Evolutionary conservation across 2,113 vertebrate species (phyloP), one percentile per base, ranked within the genome.

Genomic region (Alethe diademata): DNA sequence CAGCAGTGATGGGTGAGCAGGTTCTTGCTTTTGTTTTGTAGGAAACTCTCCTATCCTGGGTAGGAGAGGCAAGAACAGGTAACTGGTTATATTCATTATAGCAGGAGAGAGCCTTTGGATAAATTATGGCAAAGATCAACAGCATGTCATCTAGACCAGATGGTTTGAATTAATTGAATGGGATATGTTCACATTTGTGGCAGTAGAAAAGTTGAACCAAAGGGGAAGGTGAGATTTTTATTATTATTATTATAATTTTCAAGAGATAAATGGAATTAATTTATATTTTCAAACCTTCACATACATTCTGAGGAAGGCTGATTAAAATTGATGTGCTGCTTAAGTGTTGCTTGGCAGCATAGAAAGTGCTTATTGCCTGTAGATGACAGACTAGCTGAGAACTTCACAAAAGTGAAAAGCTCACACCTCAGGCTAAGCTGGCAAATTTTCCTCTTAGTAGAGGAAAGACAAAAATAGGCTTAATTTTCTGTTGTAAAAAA

Each of bases 371-470:
- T 81, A 14, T 61, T 82, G 78, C 74, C 33, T 24, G 7, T 36
- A 76, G 57, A 82, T 92, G 85, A 85, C 45, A 79, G 57, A 90
- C 76, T 36, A 90, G 40, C 64, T 92, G 78, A 85, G 92, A 93
- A 90, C 35, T 85, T 92, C 10, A 74, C 11, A 8, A 58, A 87
- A 60, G 57, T 50, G 38, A 78, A 89, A 93, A 92, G 42, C 64
- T 96, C 7, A 5, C 45, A 54, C 61, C 56, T 92, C 43, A 62
- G 60, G 70, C 35, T 35, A 78, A 75, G 70, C 24, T 95, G 42
- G 22, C 57, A 60, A 43, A 50, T 85, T 50, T 75, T 75, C 35
- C 31, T 81, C 20, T 54, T 80, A 20, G 25, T 15, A 58, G 18
- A 82, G 45, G 40, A 65, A 58, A 75, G 12, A 26, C 83, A 64